Evolutionary conservation across 30 jellyfish, hydroid and myxozoan genomes (phyloP), one percentile per base, ranked within the genome.

Genomic region (Nemopilema nomurai): DNA sequence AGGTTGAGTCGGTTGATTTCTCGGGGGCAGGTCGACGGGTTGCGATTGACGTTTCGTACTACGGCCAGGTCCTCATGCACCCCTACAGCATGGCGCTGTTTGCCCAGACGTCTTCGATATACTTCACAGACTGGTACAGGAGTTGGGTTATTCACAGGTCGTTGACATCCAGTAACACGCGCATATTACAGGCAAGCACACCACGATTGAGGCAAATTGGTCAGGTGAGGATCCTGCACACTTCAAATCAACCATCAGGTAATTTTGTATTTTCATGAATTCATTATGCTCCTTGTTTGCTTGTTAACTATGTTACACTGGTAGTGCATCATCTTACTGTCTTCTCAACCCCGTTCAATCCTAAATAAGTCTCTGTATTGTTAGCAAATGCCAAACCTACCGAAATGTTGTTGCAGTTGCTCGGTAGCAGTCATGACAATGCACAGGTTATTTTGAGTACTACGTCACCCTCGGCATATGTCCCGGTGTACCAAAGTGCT

Each of bases 71-170:
- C 16, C 9, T 0, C 28, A 68, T 86, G 82, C 97, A 91, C 57
- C 93, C 97, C 6, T 91, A 63, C 67, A 84, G 97, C 74, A 49
- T 91, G 71, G 90, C 96, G 25, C 73, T 49, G 22, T 91, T 71
- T 41, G 77, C 78, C 19, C 72, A 80, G 31, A 72, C 72, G 18
- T 76, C 86, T 8, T 28, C 74, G 88, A 78, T 88, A 32, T 86
- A 85, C 74, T 79, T 76, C 49, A 77, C 97, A 18, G 97, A 91
- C 87, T 91, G 97, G 97, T 72, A 24, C 28, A 76, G 87, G 52
- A 71, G 85, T 79, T 51, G 82, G 67, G 83, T 91, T 0, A 26
- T 78, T 50, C 23, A 17, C 64, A 88, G 67, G 71, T 8, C 63
- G 19, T 19, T 28, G 18, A 31, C 31, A 1, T 8, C 53, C 20